A percentile compares a stretch with the other conserved stretches of the same genome.
Evolutionary conservation across 2,888 invertebrate species (phyloP).

Genomic region (Apodemia mormo): DNA sequence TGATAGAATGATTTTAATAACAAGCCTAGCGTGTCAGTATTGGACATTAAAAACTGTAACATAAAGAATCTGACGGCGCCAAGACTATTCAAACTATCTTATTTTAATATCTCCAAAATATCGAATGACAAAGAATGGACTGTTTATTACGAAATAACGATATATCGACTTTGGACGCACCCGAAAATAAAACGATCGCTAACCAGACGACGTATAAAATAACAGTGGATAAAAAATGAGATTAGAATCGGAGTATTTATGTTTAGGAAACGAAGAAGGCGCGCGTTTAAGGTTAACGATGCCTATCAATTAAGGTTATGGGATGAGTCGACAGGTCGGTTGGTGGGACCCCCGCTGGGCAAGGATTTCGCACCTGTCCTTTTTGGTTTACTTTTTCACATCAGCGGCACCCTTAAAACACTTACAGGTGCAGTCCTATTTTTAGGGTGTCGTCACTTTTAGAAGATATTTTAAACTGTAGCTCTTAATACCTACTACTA

Average conservation of each 20-base stretch:
- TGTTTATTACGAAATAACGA: slow-evolving; percentile 79
- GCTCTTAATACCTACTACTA: no score
- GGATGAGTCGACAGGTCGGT: slow-evolving; percentile 64
- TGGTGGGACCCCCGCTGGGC: slow-evolving; percentile 67
- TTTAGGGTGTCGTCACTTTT: slow-evolving; percentile 43
- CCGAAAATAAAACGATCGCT: slow-evolving; percentile 76
- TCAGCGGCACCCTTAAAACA: slow-evolving; percentile 59
- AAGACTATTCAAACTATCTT: slow-evolving; percentile 59
- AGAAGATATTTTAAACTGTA: background rate
- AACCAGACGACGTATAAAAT: slow-evolving; percentile 66
- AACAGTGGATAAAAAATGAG: slow-evolving; percentile 66
- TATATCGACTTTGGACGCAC: slow-evolving; percentile 67
- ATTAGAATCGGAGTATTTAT: slow-evolving; percentile 78
- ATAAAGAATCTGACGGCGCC: slow-evolving; percentile 64
- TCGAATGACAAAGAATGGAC: slow-evolving; percentile 77
- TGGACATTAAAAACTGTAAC: slow-evolving; percentile 57
- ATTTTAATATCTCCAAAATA: slow-evolving; percentile 64
- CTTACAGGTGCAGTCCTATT: slow-evolving; percentile 65
- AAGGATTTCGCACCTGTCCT: slow-evolving; percentile 64
- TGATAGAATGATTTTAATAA: background rate
- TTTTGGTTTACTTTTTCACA: slow-evolving; percentile 57
- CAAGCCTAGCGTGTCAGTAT: background rate
- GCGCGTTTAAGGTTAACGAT: slow-evolving; percentile 75
- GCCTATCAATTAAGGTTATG: slow-evolving; percentile 81
- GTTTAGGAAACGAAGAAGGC: slow-evolving; percentile 65